Evolutionary conservation across 64 coral and sea anemone species (phyloP), one percentile per base, ranked within the genome.

Genomic region (Stichodactyla mertensii): DNA sequence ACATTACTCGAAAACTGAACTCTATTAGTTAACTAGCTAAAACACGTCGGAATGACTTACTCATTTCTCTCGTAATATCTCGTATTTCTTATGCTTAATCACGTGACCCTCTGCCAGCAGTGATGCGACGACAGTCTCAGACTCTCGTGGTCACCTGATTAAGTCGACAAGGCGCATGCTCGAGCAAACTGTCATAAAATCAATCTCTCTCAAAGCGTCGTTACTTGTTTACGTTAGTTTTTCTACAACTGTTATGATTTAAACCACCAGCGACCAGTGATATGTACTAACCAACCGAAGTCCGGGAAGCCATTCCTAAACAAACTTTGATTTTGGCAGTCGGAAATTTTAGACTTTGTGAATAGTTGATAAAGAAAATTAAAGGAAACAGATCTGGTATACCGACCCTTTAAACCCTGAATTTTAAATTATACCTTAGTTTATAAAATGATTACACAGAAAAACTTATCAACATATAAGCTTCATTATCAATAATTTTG

Each of bases 111-210:
- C 69, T 74, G 69, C 69, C 69, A 31, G 69, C 26, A 74, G 69
- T 31, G 24, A 74, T 27, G 69, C 27, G 22, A 31, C 69, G 69
- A 81, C 53, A 81, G 78, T 81, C 78, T 53, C 78, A 81, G 78
- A 81, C 78, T 81, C 52, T 81, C 78, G 78, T 16, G 78, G 51
- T 81, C 78, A 81, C 78, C 15, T 54, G 78, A 81, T 54, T 15
- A 18, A 52, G 54, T 11, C 28, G 10, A 52, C 52, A 16, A 4
- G 66, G 66, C 66, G 15, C 2, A 70, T 70, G 10, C 60, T 5
- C 16, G 5, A 62, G 20, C 13, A 62, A 62, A 45, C 36, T 45
- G 36, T 45, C 36, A 45, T 45, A 45, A 45, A 45, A 45, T 45
- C 3, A 45, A 45, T 45, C 36, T 45, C 36, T 45, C 36, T 45